Conservation (phyloP, 2,888 invertebrate genomes). For the Sinohyriopsis cumingii region DNA sequence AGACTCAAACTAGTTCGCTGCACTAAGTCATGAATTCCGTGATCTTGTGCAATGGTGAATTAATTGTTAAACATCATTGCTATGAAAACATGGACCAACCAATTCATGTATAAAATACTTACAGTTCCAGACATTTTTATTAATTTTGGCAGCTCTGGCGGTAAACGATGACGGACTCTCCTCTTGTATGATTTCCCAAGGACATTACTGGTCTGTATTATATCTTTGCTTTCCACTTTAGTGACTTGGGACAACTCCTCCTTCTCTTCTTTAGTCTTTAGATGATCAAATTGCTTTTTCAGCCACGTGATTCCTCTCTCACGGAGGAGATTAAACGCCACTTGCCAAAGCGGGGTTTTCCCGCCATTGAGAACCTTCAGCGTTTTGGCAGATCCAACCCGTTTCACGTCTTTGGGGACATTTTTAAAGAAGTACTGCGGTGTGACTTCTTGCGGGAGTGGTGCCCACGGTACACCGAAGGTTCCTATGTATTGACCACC, state of each 20-base stretch:
- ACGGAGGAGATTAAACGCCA: slow-evolving; percentile 37
- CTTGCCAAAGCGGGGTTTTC: slow-evolving; percentile 45
- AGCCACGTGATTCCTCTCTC: slow-evolving; percentile 32
- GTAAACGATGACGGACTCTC: slow-evolving; percentile 47
- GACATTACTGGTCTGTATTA: slow-evolving; percentile 40
- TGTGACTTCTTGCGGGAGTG: slow-evolving; percentile 70
- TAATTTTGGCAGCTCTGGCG: slow-evolving; percentile 42
- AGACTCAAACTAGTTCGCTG: too few species aligned
- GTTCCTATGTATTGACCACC: slow-evolving; percentile 78
- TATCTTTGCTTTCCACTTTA: slow-evolving; percentile 15
- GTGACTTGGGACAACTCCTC: slow-evolving; percentile 11
- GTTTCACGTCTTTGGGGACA: slow-evolving; percentile 82
- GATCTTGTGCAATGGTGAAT: too few species aligned
- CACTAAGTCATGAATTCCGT: too few species aligned
- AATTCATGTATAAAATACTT: slow-evolving; percentile 10
- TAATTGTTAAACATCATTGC: too few species aligned
- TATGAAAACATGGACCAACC: too few species aligned
- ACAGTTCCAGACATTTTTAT: slow-evolving; percentile 48
- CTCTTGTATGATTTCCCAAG: slow-evolving; percentile 58
- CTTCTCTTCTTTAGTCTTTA: slow-evolving; percentile 26
- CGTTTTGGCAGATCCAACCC: slow-evolving; percentile 84
- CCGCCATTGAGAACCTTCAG: slow-evolving; percentile 76
- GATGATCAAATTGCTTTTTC: slow-evolving; percentile 37
- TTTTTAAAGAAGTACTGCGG: slow-evolving; percentile 41
- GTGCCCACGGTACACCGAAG: slow-evolving; percentile 84